Evolutionary conservation across 2,888 invertebrate species (phyloP), one percentile per base, ranked within the genome.

Genomic region (Troides helena): DNA sequence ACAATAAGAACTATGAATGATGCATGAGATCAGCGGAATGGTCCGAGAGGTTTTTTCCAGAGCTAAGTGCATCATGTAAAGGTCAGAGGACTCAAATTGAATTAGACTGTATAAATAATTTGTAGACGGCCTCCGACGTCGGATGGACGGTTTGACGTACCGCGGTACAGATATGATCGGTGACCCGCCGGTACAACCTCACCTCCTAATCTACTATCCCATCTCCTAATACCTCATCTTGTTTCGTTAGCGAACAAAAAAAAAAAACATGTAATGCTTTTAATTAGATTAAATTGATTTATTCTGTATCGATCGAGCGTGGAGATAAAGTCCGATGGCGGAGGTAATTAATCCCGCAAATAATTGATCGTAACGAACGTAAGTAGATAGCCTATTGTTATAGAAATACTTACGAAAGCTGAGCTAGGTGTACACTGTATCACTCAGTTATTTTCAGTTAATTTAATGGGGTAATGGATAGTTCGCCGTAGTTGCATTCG

Each of bases 221-320:
- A 92, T 92, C 92, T 90, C 80, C 84, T 91, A 89, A 90, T 88
- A 88, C 87, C 85, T 86, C 85, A 85, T 87, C 90, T 92, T 90
- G 90, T 91, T 90, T 88, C 87, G 86, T 82, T 86, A 81, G 80
- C 82, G 86, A 84, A 89, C 89, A 91, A 92, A 92, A 92, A 92
- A 92, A 92, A 92, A 92, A 92, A 91, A 91, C 85, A 88, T 89
- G 90, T 90, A 91, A 90, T 88, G 89, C 89, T 90, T 92, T 92
- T 92, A 92, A 92, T 92, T 92, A 92, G 89, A 92, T 92, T 92
- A 91, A 90, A 92, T 92, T 91, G 91, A 91, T 91, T 92, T 89
- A 90, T 88, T 88, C 86, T 84, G 81, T 89, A 81, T 81, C 81
- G 90, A 90, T 91, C 87, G 85, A 79, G 75, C 76, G 73, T 75